phyloP scores from a whole-genome alignment of 23 tunicate genomes.

The Aplidium turbinatum region DNA sequence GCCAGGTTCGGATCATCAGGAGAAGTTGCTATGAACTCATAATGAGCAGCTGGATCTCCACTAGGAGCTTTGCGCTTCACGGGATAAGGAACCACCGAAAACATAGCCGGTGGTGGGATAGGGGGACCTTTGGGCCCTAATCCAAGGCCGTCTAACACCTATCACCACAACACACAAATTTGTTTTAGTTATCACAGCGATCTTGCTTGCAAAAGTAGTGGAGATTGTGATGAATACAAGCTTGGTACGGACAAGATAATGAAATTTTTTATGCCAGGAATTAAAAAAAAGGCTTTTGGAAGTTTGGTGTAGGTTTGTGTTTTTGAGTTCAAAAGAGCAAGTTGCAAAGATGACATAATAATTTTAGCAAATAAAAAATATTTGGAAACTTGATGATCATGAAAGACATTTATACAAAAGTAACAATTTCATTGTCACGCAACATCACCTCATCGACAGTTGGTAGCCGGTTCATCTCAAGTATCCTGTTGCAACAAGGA shows the following conservation, averaged over 20 bases:
- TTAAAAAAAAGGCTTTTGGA: background rate
- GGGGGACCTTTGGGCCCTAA: constrained; percentile 94
- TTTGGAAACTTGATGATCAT: no score
- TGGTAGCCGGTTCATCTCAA: constrained; percentile 41
- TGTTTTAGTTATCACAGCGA: background rate
- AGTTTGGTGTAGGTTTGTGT: no score
- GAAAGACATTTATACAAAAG: no score
- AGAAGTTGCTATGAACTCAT: constrained; percentile 67
- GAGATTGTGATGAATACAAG: no score
- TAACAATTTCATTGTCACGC: no score
- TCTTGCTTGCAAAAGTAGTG: no score
- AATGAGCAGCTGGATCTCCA: constrained; percentile 63
- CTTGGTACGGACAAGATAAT: no score
- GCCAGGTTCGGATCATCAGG: constrained; percentile 80
- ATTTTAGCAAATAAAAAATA: no score
- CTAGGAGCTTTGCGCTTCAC: constrained; percentile 85
- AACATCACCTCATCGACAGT: constrained; percentile 65
- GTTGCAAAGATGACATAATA: no score
- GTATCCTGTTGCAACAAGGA: constrained; percentile 48
- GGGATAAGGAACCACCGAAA: constrained; percentile 90
- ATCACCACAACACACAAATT: background rate
- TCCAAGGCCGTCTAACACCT: constrained; percentile 92
- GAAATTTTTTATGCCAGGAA: no score
- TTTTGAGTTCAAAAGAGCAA: no score
- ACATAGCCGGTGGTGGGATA: constrained; percentile 76